Percentiles rank a stretch among this genome's conserved stretches.
These are phyloP conservation scores for Motacilla tschutschensis DNA, from an alignment of 2,113 vertebrate species.

Conservation along the genomic window DNA sequence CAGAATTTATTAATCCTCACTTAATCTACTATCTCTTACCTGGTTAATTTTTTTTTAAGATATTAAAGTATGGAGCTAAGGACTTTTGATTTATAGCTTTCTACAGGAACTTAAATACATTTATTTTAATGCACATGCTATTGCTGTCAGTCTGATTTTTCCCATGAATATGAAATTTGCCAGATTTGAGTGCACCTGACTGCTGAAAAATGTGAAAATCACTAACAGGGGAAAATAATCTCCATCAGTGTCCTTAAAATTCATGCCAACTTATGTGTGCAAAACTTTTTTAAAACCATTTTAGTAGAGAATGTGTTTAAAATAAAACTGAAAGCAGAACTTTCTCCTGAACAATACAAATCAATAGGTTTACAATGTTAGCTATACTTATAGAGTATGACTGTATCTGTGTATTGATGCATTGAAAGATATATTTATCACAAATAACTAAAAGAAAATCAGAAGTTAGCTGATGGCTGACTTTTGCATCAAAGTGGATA, in stretches of 20 bases:
- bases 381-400: not conserved
- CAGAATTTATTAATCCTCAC: not conserved
- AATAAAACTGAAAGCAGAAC: not conserved
- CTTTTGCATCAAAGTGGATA: not conserved
- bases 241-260: not conserved
- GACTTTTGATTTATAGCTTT: not conserved
- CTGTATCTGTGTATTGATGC: not conserved
- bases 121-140: not conserved
- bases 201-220: not conserved
- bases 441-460: not conserved
- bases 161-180: not conserved
- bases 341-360: not conserved
- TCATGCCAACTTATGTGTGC: not conserved
- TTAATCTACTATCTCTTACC: not conserved
- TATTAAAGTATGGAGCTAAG: not conserved
- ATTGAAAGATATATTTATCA: not conserved
- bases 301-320: not conserved
- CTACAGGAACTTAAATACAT: not conserved
- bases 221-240: not conserved
- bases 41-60: not conserved
- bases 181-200: not conserved
- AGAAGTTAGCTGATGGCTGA: not conserved
- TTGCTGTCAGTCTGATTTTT: not conserved
- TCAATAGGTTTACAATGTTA: not conserved
- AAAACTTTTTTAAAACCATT: not conserved